A percentile compares a stretch with the other conserved stretches of the same genome.
Evolutionary conservation across 2,797 vertebrate genomes (phyloP).

Genomic region (Scolopax rusticola): DNA sequence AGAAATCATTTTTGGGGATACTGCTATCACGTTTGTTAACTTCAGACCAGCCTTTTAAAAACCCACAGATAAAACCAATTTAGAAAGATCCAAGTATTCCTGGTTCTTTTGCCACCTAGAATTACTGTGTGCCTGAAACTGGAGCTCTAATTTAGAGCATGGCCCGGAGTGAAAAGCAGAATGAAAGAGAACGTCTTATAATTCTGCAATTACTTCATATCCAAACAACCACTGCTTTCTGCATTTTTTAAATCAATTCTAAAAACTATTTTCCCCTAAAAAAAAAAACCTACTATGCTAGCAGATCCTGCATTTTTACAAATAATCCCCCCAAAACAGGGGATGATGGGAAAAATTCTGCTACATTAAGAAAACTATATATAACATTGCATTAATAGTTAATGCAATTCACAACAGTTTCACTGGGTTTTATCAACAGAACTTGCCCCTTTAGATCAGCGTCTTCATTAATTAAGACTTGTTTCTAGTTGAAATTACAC

Average conservation of each 20-base stretch:
- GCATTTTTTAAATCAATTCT: background rate
- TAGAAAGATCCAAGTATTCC: background rate
- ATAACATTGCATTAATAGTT: constrained; percentile 44
- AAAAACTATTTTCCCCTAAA: background rate
- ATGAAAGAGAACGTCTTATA: background rate
- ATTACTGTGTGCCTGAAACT: background rate
- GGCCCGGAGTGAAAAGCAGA: background rate
- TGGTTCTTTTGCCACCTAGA: background rate
- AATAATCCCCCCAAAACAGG: constrained; percentile 41
- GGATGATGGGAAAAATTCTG: background rate
- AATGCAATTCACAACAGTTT: constrained; percentile 55
- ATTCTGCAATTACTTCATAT: background rate
- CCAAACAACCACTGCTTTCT: background rate
- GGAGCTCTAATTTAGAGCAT: constrained; percentile 64
- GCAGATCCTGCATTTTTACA: constrained; percentile 4
- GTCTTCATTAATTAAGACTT: constrained; percentile 28
- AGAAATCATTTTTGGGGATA: background rate
- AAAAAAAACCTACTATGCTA: background rate
- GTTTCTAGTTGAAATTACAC: constrained; percentile 6
- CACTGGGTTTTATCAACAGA: constrained; percentile 15
- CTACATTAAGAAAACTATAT: constrained; percentile 1
- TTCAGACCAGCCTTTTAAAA: background rate
- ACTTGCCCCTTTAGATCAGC: background rate
- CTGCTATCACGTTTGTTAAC: background rate
- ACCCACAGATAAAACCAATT: background rate